Evolutionary conservation across 2,113 vertebrate genomes (phyloP).

Genomic region (Anguilla rostrata): DNA sequence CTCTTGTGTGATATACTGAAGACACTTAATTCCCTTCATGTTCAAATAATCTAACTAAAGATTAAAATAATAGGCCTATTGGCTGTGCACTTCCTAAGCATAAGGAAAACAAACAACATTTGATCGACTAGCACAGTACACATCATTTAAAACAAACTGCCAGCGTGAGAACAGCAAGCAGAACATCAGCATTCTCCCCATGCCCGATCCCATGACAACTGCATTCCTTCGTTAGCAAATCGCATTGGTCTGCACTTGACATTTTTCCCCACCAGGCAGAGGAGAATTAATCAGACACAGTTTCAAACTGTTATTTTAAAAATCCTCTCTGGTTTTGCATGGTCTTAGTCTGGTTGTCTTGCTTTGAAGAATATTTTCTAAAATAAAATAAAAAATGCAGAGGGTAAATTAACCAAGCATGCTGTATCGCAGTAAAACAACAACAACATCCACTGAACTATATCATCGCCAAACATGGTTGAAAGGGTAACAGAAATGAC

Average conservation of each 20-base stretch:
- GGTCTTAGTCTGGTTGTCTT: not conserved
- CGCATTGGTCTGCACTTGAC: not conserved
- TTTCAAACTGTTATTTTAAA: not conserved
- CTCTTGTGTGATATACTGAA: not conserved
- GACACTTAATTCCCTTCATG: not conserved
- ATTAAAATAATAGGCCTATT: not conserved
- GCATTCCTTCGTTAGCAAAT: not conserved
- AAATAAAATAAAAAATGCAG: not conserved
- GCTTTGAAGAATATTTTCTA: not conserved
- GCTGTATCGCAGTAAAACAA: not conserved
- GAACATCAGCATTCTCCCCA: not conserved
- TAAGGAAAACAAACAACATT: not conserved
- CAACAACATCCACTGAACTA: not conserved
- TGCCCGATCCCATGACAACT: not conserved
- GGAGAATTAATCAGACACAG: not conserved
- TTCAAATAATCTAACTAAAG: not conserved
- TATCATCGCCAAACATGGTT: not conserved
- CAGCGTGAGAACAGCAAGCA: not conserved
- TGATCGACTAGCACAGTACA: not conserved
- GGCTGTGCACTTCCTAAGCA: not conserved
- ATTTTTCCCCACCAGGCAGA: not conserved
- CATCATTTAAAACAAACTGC: not conserved
- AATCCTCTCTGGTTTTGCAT: not conserved
- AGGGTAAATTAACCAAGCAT: not conserved
- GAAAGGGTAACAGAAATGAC: not conserved